Percentiles rank a stretch among this genome's conserved stretches.
These are phyloP conservation scores for Pangasianodon gigas DNA, from an alignment of 2,113 vertebrate species.

Conservation along the genomic window DNA sequence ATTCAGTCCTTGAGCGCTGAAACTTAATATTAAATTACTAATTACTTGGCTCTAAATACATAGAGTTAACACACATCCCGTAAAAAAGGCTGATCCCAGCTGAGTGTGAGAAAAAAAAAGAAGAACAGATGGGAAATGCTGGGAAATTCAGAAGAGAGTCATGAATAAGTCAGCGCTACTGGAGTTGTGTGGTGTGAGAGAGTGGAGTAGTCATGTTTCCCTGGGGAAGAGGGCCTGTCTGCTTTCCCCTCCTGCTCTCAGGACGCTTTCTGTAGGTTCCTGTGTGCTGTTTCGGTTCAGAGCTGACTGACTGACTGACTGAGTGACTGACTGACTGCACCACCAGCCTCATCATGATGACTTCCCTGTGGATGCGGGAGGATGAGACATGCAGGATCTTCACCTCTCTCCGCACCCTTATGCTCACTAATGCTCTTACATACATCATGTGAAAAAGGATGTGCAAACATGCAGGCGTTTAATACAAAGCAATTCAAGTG, in stretches of 20 bases:
- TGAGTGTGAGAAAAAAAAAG: neutral
- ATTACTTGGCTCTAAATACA: conserved; percentile 2
- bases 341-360: neutral
- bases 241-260: neutral
- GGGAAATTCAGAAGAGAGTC: conserved; percentile 61
- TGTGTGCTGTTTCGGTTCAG: conserved; percentile 5
- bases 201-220: neutral
- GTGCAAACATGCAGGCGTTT: neutral
- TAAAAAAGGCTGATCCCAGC: neutral
- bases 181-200: conserved; percentile 35
- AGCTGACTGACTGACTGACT: neutral
- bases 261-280: neutral
- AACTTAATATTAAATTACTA: conserved; percentile 26
- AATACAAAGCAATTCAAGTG: neutral
- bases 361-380: neutral
- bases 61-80: neutral
- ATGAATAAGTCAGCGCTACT: conserved; percentile 62
- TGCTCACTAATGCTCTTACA: neutral
- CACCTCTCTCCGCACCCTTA: conserved; percentile 4
- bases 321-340: neutral
- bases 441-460: neutral
- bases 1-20: neutral
- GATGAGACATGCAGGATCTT: neutral
- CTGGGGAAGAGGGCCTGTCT: neutral
- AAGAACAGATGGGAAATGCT: conserved; percentile 55